Conservation (phyloP, 2,797 vertebrate species). For the Acipenser oxyrinchus region DNA sequence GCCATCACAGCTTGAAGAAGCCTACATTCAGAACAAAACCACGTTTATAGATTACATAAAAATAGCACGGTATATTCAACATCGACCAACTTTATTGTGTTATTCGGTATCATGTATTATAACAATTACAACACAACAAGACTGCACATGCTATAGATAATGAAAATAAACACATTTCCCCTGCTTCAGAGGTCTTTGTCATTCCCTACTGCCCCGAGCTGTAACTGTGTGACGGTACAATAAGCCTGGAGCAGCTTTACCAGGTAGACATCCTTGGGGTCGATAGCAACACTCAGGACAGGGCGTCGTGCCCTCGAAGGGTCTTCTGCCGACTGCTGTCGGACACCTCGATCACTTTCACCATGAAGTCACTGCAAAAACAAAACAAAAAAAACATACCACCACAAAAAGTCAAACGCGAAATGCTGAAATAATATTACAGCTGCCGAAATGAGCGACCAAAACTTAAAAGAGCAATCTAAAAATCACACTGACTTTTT, state of each 20-base stretch:
- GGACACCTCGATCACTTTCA: constrained; percentile 83
- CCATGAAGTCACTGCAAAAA: constrained; percentile 78
- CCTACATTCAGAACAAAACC: constrained; percentile 46
- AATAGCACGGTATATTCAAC: too few relatives aligned
- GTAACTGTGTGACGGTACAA: too few relatives aligned
- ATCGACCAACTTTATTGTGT: too few relatives aligned
- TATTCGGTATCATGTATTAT: too few relatives aligned
- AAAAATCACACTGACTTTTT: too few relatives aligned
- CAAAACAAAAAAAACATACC: constrained; percentile 2
- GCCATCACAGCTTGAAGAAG: constrained; percentile 88
- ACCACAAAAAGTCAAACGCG: background rate
- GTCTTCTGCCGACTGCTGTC: constrained; percentile 90
- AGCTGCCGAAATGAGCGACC: constrained; percentile 1
- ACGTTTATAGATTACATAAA: too few relatives aligned
- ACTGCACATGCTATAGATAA: too few relatives aligned
- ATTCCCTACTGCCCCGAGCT: too few relatives aligned
- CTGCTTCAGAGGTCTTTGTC: too few relatives aligned
- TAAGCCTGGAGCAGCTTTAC: constrained; percentile 45
- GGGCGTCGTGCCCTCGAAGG: constrained; percentile 82
- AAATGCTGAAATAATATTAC: background rate
- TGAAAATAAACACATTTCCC: too few relatives aligned
- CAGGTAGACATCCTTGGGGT: constrained; percentile 80
- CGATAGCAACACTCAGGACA: constrained; percentile 84
- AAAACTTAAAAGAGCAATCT: too few relatives aligned
- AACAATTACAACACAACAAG: too few relatives aligned